Evolutionary conservation across 2,797 vertebrate species (phyloP).

Genomic region (Syndactyla subalaris): DNA sequence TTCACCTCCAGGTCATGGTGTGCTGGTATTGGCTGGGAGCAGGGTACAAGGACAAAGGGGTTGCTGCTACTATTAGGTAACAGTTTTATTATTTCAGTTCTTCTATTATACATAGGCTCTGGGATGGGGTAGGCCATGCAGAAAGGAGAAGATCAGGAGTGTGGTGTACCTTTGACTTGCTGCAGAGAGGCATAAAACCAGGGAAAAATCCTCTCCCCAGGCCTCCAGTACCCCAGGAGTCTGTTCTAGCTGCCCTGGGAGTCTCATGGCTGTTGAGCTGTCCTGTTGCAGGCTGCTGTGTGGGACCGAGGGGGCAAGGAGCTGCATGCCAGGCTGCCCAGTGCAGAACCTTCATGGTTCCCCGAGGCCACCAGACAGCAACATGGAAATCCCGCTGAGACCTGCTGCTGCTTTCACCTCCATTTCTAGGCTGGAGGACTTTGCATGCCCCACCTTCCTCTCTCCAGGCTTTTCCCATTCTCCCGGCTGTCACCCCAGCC

Average conservation of each 20-base stretch:
- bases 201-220: accelerated
- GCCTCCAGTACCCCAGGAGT: accelerated
- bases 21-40: accelerated
- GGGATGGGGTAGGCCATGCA: not conserved
- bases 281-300: not conserved
- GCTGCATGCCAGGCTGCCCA: not conserved
- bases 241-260: not conserved
- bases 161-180: not conserved
- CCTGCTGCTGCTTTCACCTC: not conserved
- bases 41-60: not conserved
- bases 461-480: accelerated
- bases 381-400: not conserved
- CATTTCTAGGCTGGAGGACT: not conserved
- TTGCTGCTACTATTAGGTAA: not conserved
- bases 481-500: not conserved
- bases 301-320: accelerated
- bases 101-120: accelerated
- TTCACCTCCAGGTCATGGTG: accelerated
- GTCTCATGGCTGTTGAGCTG: not conserved
- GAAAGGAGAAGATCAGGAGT: not conserved
- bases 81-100: not conserved
- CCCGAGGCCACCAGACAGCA: not conserved
- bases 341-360: not conserved
- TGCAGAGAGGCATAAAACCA: not conserved
- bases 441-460: not conserved